A percentile compares a stretch with the other conserved stretches of the same genome.
Conservation (phyloP, 53 echinoderm and acorn worm genomes). For the Temnopleurus reevesii region DNA sequence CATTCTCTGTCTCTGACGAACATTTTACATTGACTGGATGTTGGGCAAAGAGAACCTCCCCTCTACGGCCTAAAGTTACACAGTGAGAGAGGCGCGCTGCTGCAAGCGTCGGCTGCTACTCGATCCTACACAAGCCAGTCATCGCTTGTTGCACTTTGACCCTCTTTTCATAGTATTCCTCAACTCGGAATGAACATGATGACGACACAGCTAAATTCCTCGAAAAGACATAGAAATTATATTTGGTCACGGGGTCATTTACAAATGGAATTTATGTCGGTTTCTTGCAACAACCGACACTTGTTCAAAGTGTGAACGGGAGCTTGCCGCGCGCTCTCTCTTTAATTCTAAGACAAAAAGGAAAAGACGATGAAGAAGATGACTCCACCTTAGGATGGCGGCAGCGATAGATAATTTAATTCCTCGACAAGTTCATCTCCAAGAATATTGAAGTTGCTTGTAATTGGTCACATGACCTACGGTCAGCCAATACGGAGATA, state of each 20-base stretch:
- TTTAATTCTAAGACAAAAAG: conserved; percentile 19
- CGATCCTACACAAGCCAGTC: conserved; percentile 34
- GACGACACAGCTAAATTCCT: conserved; percentile 42
- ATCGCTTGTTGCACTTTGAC: conserved; percentile 58
- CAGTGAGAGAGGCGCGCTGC: background rate
- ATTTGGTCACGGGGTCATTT: conserved; percentile 39
- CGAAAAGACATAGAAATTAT: conserved; percentile 44
- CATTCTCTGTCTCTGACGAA: conserved; percentile 42
- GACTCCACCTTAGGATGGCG: conserved; percentile 31
- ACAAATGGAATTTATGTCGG: conserved; percentile 8
- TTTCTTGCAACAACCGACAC: conserved; percentile 32
- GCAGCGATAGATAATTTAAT: conserved; percentile 53
- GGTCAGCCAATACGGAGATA: conserved; percentile 59
- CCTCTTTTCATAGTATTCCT: conserved; percentile 35
- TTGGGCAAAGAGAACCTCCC: conserved; percentile 1
- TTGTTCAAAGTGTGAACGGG: conserved; percentile 35
- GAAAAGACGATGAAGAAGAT: conserved; percentile 1
- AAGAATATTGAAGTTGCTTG: conserved; percentile 47
- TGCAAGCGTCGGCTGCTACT: conserved; percentile 41
- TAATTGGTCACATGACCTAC: conserved; percentile 59
- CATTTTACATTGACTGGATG: conserved; percentile 36
- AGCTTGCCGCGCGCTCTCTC: conserved; percentile 9
- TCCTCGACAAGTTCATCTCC: conserved; percentile 38
- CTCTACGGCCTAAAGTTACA: background rate
- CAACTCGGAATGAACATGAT: conserved; percentile 36